phyloP scores from a whole-genome alignment of 2,113 vertebrate genomes.

The human (Homo sapiens) region GRCh38 chr7:84735501-84736000 shows the following conservation, averaged over 20 bases:
- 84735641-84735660: conserved; percentile 44
- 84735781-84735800: neutral
- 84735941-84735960: conserved; percentile 50
- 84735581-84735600: conserved; percentile 58
- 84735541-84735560: conserved; percentile 49
- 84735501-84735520: conserved; percentile 63
- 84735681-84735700: neutral
- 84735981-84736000: neutral
- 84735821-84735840: neutral
- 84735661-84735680: neutral
- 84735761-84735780: conserved; percentile 8
- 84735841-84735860: neutral
- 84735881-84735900: conserved; percentile 30
- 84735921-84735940: conserved; percentile 62
- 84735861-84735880: neutral
- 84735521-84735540: conserved; percentile 52
- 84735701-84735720: neutral
- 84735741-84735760: neutral
- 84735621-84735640: conserved; percentile 56
- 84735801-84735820: neutral
- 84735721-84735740: neutral
- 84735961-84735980: conserved; percentile 46
- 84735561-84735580: conserved; percentile 67
- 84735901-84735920: neutral
- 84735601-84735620: conserved; percentile 66